Conservation (phyloP, 2,888 invertebrate genomes). For the Seira musarum region DNA sequence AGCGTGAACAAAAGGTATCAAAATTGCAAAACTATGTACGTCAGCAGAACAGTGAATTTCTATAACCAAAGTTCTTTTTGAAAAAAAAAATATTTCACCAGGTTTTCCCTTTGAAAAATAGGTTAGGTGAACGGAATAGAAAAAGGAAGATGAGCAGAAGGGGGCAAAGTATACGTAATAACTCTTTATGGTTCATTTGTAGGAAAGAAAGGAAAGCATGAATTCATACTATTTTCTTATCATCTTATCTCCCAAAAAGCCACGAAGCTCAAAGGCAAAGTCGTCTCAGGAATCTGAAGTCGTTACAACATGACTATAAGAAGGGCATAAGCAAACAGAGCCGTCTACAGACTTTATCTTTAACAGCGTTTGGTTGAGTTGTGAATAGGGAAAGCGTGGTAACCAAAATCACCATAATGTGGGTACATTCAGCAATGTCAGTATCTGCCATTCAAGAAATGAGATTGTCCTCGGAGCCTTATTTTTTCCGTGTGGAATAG, state of each 20-base stretch:
- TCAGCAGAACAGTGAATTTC: background rate
- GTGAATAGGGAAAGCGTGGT: background rate
- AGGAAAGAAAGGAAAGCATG: background rate
- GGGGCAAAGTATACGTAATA: background rate
- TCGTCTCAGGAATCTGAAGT: too few relatives aligned
- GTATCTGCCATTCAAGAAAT: constrained; percentile 42
- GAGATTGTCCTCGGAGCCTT: constrained; percentile 48
- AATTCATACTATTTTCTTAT: background rate
- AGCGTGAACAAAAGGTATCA: background rate
- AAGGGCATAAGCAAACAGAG: too few relatives aligned
- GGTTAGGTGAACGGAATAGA: background rate
- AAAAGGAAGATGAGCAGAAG: background rate
- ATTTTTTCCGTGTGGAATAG: constrained; percentile 27
- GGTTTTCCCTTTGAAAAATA: background rate
- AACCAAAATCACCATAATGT: constrained; percentile 5
- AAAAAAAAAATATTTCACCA: background rate
- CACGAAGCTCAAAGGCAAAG: too few relatives aligned
- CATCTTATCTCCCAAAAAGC: background rate
- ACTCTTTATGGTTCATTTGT: constrained; percentile 3
- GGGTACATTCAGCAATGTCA: constrained; percentile 10
- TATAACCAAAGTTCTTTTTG: background rate
- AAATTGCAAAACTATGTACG: too few relatives aligned
- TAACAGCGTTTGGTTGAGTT: background rate
- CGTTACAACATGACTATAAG: too few relatives aligned
- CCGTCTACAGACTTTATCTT: background rate